Base-by-base conservation (phyloP, 2,888 invertebrate genomes). In the Phaonia tiefii region DNA sequence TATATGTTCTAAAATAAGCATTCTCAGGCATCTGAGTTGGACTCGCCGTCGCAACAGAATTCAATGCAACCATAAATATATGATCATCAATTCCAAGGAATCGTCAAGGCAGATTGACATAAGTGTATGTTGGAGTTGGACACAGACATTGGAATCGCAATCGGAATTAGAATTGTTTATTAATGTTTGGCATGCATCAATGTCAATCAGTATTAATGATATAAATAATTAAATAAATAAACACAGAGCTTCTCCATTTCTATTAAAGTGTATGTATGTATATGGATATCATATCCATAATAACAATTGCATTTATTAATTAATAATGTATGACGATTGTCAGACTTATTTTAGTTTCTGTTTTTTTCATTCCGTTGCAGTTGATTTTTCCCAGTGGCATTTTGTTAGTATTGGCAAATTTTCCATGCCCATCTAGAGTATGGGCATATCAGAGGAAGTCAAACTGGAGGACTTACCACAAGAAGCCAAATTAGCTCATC, bases 381-480 rank as follows among this genome's bases (percentile, higher is more conserved):
- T n/a, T n/a, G n/a, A n/a, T n/a, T n/a, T n/a, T n/a, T 75, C 37
- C 63, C 66, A 69, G 69, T 5, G 63, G 20, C 63, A 72, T 71
- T 77, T 63, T 51, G 17, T 42, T 69, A 54, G 81, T 71, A 75
- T 78, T 72, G 69, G 60, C 37, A 81, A 73, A 49, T 58, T 22
- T 70, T 83, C 78, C 78, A 76, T 73, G 83, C 83, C 84, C 83
- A 80, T 84, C 70, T 79, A 85, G 89, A 89, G 89, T 90, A 91
- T 91, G 91, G 91, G 91, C 89, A 91, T 91, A 89, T 91, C 91
- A 84, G 91, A 91, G 88, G 91, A 91, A 87, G 89, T 91, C 86
- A 91, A 91, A 85, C 89, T 91, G 87, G 91, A 91, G 87, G 90
- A 91, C 86, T 83, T 89, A 88, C 90, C 89, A 86, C 90, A 90